Percentiles rank a stretch among this genome's conserved stretches.
Conservation (phyloP, 2,888 invertebrate species). For the Chrysodeixis includens region DNA sequence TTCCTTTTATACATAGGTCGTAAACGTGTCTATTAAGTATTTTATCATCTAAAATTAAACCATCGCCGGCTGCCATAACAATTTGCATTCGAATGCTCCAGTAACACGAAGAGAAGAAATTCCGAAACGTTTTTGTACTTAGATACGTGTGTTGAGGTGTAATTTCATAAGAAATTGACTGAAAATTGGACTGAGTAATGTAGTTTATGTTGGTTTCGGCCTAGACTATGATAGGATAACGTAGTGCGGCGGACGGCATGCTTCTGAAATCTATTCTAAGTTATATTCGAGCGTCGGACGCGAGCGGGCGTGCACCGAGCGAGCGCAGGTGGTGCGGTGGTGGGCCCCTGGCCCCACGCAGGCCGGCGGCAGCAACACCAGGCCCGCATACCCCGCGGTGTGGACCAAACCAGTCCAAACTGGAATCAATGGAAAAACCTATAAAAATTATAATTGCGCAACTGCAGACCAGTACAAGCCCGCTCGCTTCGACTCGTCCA, state of each 20-base stretch:
- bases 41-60: slow-evolving; percentile 52
- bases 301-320: slow-evolving; percentile 66
- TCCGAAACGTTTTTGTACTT: slow-evolving; percentile 82
- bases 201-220: slow-evolving; percentile 85
- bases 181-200: slow-evolving; percentile 89
- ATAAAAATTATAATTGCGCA: slow-evolving; percentile 53
- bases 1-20: slow-evolving; percentile 49
- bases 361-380: slow-evolving; percentile 47
- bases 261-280: slow-evolving; percentile 76
- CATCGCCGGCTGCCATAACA: slow-evolving; percentile 41
- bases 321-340: background rate
- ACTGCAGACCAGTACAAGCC: slow-evolving; percentile 53
- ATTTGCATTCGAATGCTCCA: slow-evolving; percentile 57
- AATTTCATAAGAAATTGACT: slow-evolving; percentile 88
- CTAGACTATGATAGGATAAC: slow-evolving; percentile 85
- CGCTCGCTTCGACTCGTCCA: slow-evolving; percentile 73
- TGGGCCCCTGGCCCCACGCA: slow-evolving; percentile 41
- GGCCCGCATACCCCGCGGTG: slow-evolving; percentile 37
- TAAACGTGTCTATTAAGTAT: slow-evolving; percentile 43
- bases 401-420: slow-evolving; percentile 56
- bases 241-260: slow-evolving; percentile 85
- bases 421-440: slow-evolving; percentile 46
- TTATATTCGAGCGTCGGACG: slow-evolving; percentile 65
- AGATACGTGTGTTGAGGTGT: slow-evolving; percentile 80
- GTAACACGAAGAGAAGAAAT: slow-evolving; percentile 68